phyloP scores from a whole-genome alignment of 1,140 invertebrate genomes.

The Hylaeus volcanicus region DNA sequence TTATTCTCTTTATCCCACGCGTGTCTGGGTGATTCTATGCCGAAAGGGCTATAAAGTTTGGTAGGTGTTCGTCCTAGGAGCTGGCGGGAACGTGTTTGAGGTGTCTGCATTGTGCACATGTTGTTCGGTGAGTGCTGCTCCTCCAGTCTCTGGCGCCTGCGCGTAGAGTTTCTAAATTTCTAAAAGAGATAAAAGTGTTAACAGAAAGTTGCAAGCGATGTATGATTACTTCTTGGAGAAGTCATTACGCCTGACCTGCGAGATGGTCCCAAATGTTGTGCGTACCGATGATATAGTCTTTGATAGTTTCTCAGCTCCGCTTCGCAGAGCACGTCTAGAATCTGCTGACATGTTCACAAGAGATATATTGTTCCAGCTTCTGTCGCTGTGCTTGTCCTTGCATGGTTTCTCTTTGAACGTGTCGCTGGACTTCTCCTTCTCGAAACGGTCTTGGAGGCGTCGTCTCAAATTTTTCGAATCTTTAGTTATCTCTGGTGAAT shows the following conservation, averaged over 20 bases:
- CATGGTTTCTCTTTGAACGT: constrained; percentile 53
- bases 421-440: constrained; percentile 69
- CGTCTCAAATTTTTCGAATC: constrained; percentile 69
- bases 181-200: constrained; percentile 52
- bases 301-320: constrained; percentile 81
- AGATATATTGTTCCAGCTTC: constrained; percentile 75
- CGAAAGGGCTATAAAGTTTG: constrained; percentile 85
- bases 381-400: constrained; percentile 62
- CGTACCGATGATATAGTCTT: constrained; percentile 83
- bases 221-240: background rate
- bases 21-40: constrained; percentile 82
- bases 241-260: constrained; percentile 79
- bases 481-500: constrained; percentile 57
- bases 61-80: constrained; percentile 84
- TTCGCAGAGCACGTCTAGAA: constrained; percentile 79
- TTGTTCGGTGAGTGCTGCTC: constrained; percentile 81
- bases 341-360: constrained; percentile 76
- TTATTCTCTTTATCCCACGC: constrained; percentile 75
- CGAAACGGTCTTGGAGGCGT: constrained; percentile 78
- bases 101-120: constrained; percentile 75
- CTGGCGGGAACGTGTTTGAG: constrained; percentile 79
- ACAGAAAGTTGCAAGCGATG: background rate
- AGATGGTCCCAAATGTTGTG: constrained; percentile 82
- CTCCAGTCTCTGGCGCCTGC: constrained; percentile 81
- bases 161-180: constrained; percentile 83